phyloP scores from a whole-genome alignment of 2,888 invertebrate species.

The Drosophila birchii region DNA sequence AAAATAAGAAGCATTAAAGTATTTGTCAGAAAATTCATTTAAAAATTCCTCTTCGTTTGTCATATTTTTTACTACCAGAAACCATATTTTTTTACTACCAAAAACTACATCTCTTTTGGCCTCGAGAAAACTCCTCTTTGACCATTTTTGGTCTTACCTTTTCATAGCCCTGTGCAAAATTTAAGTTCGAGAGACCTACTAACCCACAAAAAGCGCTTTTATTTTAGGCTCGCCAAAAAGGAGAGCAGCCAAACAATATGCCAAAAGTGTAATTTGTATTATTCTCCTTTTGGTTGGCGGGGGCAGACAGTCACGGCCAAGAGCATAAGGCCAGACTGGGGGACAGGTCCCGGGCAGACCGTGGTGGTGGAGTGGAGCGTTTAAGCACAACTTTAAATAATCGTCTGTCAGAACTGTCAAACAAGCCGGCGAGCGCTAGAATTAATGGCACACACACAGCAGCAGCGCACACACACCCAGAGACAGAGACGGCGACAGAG shows the following conservation, averaged over 20 bases:
- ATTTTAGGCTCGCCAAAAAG: slow-evolving; percentile 51
- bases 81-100: not conserved
- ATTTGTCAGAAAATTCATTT: too few species aligned
- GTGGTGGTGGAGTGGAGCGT: slow-evolving; percentile 40
- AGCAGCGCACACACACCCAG: not conserved
- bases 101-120: not conserved
- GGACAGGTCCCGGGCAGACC: slow-evolving; percentile 27
- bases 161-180: not conserved
- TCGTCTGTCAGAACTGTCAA: slow-evolving; percentile 85
- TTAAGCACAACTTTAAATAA: slow-evolving; percentile 85
- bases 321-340: slow-evolving; percentile 19
- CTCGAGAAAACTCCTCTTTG: not conserved
- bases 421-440: slow-evolving; percentile 85
- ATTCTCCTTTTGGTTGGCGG: slow-evolving; percentile 29
- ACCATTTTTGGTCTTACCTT: not conserved
- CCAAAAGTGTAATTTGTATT: slow-evolving; percentile 80
- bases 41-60: not conserved
- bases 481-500: slow-evolving; percentile 38
- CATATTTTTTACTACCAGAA: not conserved
- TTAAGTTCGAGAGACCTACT: slow-evolving; percentile 56
- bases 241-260: slow-evolving; percentile 55
- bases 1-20: not conserved
- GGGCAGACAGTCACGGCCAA: slow-evolving; percentile 38
- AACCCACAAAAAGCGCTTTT: slow-evolving; percentile 52
- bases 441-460: slow-evolving; percentile 81